Evolutionary conservation across 2,888 invertebrate genomes (phyloP), one percentile per base, ranked within the genome.

Genomic region (Junonia oenone): DNA sequence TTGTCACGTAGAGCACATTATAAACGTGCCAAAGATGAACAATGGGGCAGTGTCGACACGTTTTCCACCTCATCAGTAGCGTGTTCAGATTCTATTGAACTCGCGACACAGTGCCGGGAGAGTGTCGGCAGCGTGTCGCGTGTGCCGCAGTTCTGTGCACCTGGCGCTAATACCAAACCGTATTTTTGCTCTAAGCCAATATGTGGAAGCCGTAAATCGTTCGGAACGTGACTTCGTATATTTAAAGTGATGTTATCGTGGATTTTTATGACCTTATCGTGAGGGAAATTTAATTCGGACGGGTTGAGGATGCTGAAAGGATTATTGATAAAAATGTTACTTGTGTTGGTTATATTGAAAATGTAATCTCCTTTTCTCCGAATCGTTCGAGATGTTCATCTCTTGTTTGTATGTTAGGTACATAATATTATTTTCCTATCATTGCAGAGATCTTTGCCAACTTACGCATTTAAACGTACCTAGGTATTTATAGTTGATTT

Each of bases 191-290:
- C 56, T 46, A 27, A 38, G 49, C 54, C 61, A 59, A 61, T 61
- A 61, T 59, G 60, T 60, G 56, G 45, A 40, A 51, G 51, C 56
- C 61, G 56, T 61, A 61, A 61, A 61, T 61, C 61, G 51, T 22
- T 29, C 29, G 26, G 49, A 37, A 59, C 61, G 61, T 61, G 61
- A 61, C 61, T 61, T 46, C 49, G 48, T 51, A 51, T 56, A 47
- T 56, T 56, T 56, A 38, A 56, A 52, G 45, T 46, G 54, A 53
- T 57, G 53, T 53, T 38, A 57, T 57, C 56, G 27, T 37, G 22
- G 22, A 54, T 47, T 54, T 54, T 54, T 54, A 54, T 54, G 53
- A 47, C 47, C 53, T 54, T 54, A 54, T 54, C 47, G 47, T 54
- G 53, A 13, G 47, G 53, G 46, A 54, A 54, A 40, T 54, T 54